These are phyloP conservation scores for Aphelocoma coerulescens DNA, from an alignment of 2,113 vertebrate genomes.

Conservation along the genomic window DNA sequence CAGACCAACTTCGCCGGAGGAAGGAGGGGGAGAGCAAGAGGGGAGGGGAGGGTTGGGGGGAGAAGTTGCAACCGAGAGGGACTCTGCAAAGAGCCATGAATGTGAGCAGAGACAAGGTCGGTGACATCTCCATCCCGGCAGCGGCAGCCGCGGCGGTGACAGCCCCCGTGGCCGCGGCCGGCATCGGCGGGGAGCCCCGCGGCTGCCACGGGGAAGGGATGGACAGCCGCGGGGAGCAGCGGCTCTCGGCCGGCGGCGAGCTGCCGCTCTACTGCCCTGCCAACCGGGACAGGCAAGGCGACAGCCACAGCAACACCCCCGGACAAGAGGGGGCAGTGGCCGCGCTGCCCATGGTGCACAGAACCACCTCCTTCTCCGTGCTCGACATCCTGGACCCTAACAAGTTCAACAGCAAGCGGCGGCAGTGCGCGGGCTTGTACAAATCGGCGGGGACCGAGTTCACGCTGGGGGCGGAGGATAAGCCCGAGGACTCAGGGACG, in stretches of 20 bases:
- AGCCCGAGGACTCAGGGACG: constrained; percentile 62
- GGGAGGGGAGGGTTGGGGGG: not conserved
- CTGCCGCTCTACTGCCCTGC: constrained; percentile 71
- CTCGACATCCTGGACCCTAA: constrained; percentile 96
- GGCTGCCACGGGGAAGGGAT: constrained; percentile 67
- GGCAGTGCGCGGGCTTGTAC: constrained; percentile 66
- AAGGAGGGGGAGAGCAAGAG: not conserved
- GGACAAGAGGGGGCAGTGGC: constrained; percentile 75
- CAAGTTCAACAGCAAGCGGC: constrained; percentile 89
- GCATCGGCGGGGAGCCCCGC: constrained; percentile 65
- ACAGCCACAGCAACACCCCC: constrained; percentile 77
- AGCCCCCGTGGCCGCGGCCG: constrained; percentile 36
- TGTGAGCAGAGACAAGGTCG: constrained; percentile 75
- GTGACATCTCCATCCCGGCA: constrained; percentile 74
- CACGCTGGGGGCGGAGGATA: constrained; percentile 20
- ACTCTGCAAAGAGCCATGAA: constrained; percentile 72
- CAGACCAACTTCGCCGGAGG: constrained; percentile 34
- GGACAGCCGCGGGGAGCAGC: constrained; percentile 75
- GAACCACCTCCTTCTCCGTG: constrained; percentile 96
- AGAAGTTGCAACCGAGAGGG: not conserved
- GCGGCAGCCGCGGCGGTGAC: constrained; percentile 39
- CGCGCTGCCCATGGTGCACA: constrained; percentile 72
- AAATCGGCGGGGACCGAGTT: constrained; percentile 63
- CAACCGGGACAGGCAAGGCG: constrained; percentile 75
- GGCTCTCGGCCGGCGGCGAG: constrained; percentile 63